Percentiles rank a stretch among this genome's conserved stretches.
Conservation (phyloP, 2,797 vertebrate genomes). For the Tokudaia muenninki region DNA sequence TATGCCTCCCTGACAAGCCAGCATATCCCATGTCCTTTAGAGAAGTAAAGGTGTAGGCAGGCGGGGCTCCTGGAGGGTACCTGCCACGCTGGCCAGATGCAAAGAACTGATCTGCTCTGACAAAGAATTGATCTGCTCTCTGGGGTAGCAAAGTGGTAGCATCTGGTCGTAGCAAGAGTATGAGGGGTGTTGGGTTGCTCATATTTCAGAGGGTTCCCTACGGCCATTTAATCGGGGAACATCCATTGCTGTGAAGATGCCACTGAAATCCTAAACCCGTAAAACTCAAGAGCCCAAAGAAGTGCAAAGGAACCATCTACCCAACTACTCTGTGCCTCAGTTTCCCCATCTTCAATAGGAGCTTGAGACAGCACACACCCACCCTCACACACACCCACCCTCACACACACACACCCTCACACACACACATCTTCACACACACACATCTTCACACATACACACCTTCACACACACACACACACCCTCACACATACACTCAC, state of each 20-base stretch:
- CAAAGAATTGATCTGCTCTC: neutral
- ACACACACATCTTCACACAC: neutral
- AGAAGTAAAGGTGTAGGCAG: neutral
- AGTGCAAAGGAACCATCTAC: neutral
- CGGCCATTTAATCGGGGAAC: neutral
- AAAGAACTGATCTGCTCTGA: neutral
- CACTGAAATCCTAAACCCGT: neutral
- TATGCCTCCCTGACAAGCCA: conserved; percentile 25
- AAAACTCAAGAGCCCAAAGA: neutral
- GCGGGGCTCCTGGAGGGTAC: neutral
- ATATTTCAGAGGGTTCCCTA: neutral
- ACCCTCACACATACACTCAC: no score
- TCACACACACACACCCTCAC: neutral
- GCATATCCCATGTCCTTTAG: conserved; percentile 14
- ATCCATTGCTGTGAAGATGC: neutral
- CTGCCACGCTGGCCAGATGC: rapidly evolving
- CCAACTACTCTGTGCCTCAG: neutral
- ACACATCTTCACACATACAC: no score
- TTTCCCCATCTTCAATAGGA: neutral
- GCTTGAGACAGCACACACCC: neutral
- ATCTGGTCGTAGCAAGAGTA: rapidly evolving
- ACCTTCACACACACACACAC: no score
- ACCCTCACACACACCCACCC: neutral
- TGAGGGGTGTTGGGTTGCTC: neutral
- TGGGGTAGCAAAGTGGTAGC: no score